Conservation (phyloP, 2,113 vertebrate genomes). For the Telmatochromis sp. region DNA sequence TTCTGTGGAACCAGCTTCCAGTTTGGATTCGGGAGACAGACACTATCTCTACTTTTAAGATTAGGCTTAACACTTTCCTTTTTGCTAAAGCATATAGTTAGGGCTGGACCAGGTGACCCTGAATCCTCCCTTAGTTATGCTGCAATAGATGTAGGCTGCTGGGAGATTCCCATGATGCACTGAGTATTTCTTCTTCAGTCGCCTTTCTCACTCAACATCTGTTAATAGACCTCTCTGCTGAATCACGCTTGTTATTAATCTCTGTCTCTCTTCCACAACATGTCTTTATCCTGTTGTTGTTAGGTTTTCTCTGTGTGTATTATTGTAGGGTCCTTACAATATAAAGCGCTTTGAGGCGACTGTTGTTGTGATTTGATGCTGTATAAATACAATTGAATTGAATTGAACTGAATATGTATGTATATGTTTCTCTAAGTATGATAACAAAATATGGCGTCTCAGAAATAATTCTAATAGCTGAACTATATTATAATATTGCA, state of each 20-base stretch:
- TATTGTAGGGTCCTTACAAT: too few relatives aligned
- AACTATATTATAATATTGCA: neutral
- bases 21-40: fast-evolving
- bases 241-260: fast-evolving
- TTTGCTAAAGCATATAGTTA: too few relatives aligned
- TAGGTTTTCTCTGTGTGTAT: too few relatives aligned
- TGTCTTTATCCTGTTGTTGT: fast-evolving
- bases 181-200: fast-evolving
- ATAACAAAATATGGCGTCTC: neutral
- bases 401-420: neutral
- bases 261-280: too few relatives aligned
- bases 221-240: too few relatives aligned
- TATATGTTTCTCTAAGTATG: neutral
- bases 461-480: neutral
- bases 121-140: too few relatives aligned
- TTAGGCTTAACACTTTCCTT: neutral
- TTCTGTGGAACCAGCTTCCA: neutral
- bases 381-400: neutral
- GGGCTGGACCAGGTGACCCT: too few relatives aligned
- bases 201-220: too few relatives aligned
- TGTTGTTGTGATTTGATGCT: fast-evolving
- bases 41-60: neutral
- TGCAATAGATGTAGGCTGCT: fast-evolving
- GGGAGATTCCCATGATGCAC: too few relatives aligned
- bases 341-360: fast-evolving